Evolutionary conservation across 2,888 invertebrate species (phyloP), one percentile per base, ranked within the genome.

Genomic region (Odontomyia ornata): DNA sequence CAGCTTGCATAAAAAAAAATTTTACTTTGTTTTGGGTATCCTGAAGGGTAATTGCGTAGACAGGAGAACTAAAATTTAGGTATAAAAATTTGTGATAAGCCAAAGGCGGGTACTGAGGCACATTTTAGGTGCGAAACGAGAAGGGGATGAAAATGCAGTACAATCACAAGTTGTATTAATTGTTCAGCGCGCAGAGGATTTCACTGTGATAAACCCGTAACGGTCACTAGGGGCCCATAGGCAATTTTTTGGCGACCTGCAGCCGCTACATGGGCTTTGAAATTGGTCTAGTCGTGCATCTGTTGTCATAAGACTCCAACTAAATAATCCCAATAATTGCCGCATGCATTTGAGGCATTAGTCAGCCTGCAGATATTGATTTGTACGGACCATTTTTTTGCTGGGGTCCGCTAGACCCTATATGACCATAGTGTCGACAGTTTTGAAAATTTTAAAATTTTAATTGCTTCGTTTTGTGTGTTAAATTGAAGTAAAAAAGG

Each of bases 401-500:
- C 52, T 52, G 15, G 3, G 36, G 36, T 36, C 9, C 36, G n/a
- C 36, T 36, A 36, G 36, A 9, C 5, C 15, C n/a, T n/a, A n/a
- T n/a, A n/a, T n/a, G n/a, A n/a, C n/a, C n/a, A n/a, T n/a, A n/a
- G n/a, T n/a, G n/a, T n/a, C n/a, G n/a, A n/a, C n/a, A n/a, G n/a
- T n/a, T n/a, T n/a, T n/a, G 43, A 43, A 43, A 43, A 9, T 43
- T 43, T 43, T 43, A n/a, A 43, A 52, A 52, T 52, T 52, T 52
- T 52, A 52, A 52, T 9, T 52, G 52, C 52, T 52, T 52, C 52
- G 52, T 52, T 52, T 52, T 52, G 52, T 52, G 52, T 52, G 52
- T 52, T 52, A 52, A 52, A 52, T 52, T 52, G 52, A 52, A 52
- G 52, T 4, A 52, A 15, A 52, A 52, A 52, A 52, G 7, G 52